Conservation (phyloP, 2,113 vertebrate genomes). For the Strigops habroptila region DNA sequence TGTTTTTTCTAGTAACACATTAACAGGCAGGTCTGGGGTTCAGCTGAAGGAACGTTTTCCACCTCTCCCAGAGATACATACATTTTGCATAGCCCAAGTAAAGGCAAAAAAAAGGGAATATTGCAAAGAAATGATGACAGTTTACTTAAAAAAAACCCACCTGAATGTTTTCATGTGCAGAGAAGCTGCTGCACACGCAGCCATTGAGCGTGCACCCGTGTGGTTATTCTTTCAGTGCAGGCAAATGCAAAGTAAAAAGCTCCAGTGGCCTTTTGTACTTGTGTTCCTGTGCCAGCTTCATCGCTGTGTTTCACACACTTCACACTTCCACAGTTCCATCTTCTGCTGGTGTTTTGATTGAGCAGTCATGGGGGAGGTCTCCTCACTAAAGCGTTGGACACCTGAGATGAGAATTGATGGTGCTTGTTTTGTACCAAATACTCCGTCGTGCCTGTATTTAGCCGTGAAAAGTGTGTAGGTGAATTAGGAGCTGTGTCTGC, state of each 20-base stretch:
- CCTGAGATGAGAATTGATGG: background rate
- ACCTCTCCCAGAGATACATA: background rate
- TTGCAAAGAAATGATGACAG: background rate
- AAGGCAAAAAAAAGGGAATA: background rate
- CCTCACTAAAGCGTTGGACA: background rate
- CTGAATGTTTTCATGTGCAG: background rate
- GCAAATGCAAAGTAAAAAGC: background rate
- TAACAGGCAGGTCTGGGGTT: background rate
- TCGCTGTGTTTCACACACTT: background rate
- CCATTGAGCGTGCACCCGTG: background rate
- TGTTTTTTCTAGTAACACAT: background rate
- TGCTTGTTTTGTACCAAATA: background rate
- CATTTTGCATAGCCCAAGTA: background rate
- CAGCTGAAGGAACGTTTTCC: background rate
- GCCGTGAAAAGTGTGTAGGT: background rate
- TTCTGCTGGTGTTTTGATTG: background rate
- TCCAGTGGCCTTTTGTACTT: background rate
- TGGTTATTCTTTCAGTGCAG: background rate
- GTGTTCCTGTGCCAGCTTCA: background rate
- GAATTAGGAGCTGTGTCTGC: background rate
- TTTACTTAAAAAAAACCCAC: background rate
- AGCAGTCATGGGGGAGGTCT: background rate
- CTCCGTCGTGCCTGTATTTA: background rate
- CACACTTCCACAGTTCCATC: background rate
- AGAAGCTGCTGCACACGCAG: background rate